Evolutionary conservation across 2,113 vertebrate species (phyloP), one percentile per base, ranked within the genome.

Genomic region (Struthidea cinerea): DNA sequence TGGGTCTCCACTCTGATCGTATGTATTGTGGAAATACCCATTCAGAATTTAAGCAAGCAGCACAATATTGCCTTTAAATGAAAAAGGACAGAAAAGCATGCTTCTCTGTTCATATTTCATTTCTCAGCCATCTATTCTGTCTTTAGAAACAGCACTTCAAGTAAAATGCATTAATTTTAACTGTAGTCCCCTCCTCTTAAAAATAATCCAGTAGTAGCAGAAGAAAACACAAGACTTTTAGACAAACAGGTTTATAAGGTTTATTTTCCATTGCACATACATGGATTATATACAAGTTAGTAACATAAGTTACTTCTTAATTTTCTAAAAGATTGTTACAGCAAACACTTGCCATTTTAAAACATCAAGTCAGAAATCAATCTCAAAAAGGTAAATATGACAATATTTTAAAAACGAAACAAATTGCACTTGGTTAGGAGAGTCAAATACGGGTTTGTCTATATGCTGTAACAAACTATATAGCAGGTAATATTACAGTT

Each of bases 231-330:
- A 89, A 97, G 93, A 94, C 77, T 80, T 97, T 97, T 97, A 98
- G 96, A 97, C 97, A 98, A 98, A 98, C 94, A 97, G 96, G 94
- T 97, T 97, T 97, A 95, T 97, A 97, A 95, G 98, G 97, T 98
- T 98, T 98, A 98, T 98, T 98, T 98, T 98, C 96, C 96, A 98
- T 98, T 98, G 98, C 98, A 98, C 97, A 96, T 97, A 97, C 93
- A 97, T 79, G 77, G 94, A 95, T 98, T 98, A 98, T 98, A 97
- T 98, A 98, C 98, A 98, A 97, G 98, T 98, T 97, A 98, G 97
- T 98, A 98, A 98, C 96, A 97, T 96, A 98, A 97, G 96, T 98
- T 97, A 97, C 97, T 95, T 91, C 95, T 97, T 95, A 97, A 96
- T 96, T 95, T 94, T 96, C 97, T 98, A 97, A 96, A 98, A 97